Evolutionary conservation across 2,888 invertebrate genomes (phyloP).

Genomic region (Orchesellides sinensis): DNA sequence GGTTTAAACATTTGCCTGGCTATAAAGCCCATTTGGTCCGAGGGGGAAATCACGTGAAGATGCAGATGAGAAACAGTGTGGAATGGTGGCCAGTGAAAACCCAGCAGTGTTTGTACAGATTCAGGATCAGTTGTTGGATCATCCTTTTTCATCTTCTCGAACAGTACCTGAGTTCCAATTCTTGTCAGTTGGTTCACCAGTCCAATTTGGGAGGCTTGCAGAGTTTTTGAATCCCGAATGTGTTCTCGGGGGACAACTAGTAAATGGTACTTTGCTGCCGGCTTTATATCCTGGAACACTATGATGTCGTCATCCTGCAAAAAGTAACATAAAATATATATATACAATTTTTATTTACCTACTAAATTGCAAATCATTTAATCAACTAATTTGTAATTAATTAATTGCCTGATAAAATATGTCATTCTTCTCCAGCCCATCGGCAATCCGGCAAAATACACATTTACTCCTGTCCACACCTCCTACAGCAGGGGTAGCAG

Average conservation of each 20-base stretch:
- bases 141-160: constrained; percentile 1
- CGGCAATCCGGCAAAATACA: constrained; percentile 86
- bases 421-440: constrained; percentile 79
- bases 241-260: constrained; percentile 88
- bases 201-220: constrained; percentile 80
- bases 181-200: constrained; percentile 48
- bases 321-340: constrained; percentile 25
- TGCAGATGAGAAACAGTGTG: constrained; percentile 89
- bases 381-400: too few species aligned
- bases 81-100: constrained; percentile 96
- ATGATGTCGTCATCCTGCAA: constrained; percentile 84
- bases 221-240: constrained; percentile 84
- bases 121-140: constrained; percentile 12
- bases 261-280: constrained; percentile 88
- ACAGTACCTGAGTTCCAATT: constrained; percentile 44
- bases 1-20: constrained; percentile 83
- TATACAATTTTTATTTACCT: too few species aligned
- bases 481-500: too few species aligned
- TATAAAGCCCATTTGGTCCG: constrained; percentile 84
- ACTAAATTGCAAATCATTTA: too few species aligned
- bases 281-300: constrained; percentile 90
- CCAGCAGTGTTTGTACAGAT: constrained; percentile 11
- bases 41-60: constrained; percentile 82
- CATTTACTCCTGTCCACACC: constrained; percentile 79
- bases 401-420: constrained; percentile 33